phyloP scores from a whole-genome alignment of 2,888 invertebrate genomes.

The Drosophila borborema region DNA sequence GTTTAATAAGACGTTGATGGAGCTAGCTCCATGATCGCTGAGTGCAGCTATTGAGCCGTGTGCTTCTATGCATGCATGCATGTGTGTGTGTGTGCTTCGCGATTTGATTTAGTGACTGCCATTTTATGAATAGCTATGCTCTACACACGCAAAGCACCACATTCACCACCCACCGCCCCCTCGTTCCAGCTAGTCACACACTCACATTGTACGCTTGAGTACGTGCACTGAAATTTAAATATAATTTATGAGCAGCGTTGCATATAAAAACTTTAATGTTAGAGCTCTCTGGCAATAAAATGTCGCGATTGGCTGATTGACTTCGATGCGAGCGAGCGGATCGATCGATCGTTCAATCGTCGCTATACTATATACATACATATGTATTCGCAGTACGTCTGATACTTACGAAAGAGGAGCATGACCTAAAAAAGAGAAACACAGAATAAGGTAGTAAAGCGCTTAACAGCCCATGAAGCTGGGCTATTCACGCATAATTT shows the following conservation, averaged over 20 bases:
- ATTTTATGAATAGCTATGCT: slow-evolving; percentile 62
- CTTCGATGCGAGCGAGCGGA: slow-evolving; percentile 41
- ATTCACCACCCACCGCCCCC: background rate
- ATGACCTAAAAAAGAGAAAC: slow-evolving; percentile 62
- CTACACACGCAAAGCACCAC: slow-evolving; percentile 7
- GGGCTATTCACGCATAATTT: slow-evolving; percentile 9
- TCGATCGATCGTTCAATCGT: slow-evolving; percentile 18
- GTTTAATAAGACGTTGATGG: slow-evolving; percentile 69
- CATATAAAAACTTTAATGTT: slow-evolving; percentile 56
- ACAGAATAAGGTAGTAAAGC: slow-evolving; percentile 35
- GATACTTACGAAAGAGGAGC: slow-evolving; percentile 51
- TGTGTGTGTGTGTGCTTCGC: slow-evolving; percentile 35
- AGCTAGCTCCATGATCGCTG: slow-evolving; percentile 41
- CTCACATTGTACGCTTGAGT: slow-evolving; percentile 66
- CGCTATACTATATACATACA: slow-evolving; percentile 26
- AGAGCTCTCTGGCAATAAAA: slow-evolving; percentile 59
- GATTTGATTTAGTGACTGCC: slow-evolving; percentile 77
- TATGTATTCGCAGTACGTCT: slow-evolving; percentile 30
- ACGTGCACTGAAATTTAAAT: slow-evolving; percentile 78
- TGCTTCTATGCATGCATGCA: slow-evolving; percentile 27
- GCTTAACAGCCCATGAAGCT: slow-evolving; percentile 24
- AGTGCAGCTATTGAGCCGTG: slow-evolving; percentile 49
- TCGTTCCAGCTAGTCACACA: slow-evolving; percentile 11
- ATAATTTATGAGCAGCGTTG: slow-evolving; percentile 71
- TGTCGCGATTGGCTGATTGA: slow-evolving; percentile 78